Base-by-base conservation (phyloP, 2,888 invertebrate species). In the Biston stratarius region DNA sequence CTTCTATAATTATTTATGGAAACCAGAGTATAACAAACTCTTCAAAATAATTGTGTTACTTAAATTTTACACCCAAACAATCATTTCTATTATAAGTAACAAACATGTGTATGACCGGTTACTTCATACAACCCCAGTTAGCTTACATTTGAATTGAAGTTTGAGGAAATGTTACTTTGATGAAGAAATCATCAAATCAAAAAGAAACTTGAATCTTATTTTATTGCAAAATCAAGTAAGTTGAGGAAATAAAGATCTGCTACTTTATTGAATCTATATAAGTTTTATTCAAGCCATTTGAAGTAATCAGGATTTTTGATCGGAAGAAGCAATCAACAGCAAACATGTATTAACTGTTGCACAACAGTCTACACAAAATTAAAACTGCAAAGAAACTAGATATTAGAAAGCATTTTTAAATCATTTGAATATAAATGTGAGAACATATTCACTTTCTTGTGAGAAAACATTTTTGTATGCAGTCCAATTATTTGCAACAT, bases 1-100 rank as follows among this genome's bases (percentile, higher is more conserved):
- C 70, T 70, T 73, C 59, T 49, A 63, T 59, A 59, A 61, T 55
- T 55, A 14, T 66, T 68, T 59, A 52, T 65, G 66, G 64, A 72
- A 67, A 40, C 42, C 53, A 68, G 65, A 70, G 49, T 48, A 36
- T 42, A 33, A 9, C 49, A 53, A 53, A 58, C 62, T 63, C 44
- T 65, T 24, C 24, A 24, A 24, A 24, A 48, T 48, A 40, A 36
- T 47, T 42, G 61, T 72, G 55, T 64, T 57, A 45, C 36, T 56
- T 67, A 58, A 62, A 42, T n/a, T 44, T 65, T 38, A 56, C 65
- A 60, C 24, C 61, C n/a, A 57, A 59, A 42, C 15, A 33, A 44
- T 48, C 34, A 52, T 45, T 57, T 47, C 2, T 47, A 61, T 14
- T 47, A 47, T 8, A 64, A 58, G 48, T 52, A 56, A 59, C 51